A percentile compares a stretch with the other conserved stretches of the same genome.
These are phyloP conservation scores for Saguinus imperator DNA, from an alignment of 2,113 vertebrate genomes.

Conservation along the genomic window DNA sequence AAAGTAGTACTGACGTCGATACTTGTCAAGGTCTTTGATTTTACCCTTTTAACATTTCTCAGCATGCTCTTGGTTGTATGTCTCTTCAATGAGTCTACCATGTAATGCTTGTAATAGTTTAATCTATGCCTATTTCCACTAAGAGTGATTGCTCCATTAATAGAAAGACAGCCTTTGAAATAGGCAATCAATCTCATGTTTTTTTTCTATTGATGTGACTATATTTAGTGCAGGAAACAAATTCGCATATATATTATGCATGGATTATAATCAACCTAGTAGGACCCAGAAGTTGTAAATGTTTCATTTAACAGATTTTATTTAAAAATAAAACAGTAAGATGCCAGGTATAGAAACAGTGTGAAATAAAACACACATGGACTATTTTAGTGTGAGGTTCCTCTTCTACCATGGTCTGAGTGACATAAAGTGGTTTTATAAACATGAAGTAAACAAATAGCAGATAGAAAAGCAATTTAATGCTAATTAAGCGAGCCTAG, in stretches of 20 bases:
- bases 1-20: not conserved
- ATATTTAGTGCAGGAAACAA: conserved; percentile 49
- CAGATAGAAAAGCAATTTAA: conserved; percentile 23
- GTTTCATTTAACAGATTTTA: conserved; percentile 55
- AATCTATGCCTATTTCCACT: not conserved
- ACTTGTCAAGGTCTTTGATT: not conserved
- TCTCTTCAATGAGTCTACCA: not conserved
- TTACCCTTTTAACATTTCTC: not conserved
- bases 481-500: not conserved
- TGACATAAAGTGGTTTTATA: conserved; percentile 54
- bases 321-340: conserved; percentile 43
- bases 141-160: conserved; percentile 15
- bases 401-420: conserved; percentile 38
- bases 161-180: conserved; percentile 47
- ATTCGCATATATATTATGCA: not conserved
- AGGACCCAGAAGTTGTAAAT: not conserved
- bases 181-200: not conserved
- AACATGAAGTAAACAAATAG: conserved; percentile 10
- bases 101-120: not conserved
- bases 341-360: conserved; percentile 3
- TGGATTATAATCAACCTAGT: conserved; percentile 28
- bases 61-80: not conserved
- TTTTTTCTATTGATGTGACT: conserved; percentile 51
- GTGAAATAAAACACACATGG: conserved; percentile 36
- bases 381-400: not conserved